A percentile compares a stretch with the other conserved stretches of the same genome.
Conservation (phyloP, 2,113 vertebrate genomes). For the Microtus ochrogaster region DNA sequence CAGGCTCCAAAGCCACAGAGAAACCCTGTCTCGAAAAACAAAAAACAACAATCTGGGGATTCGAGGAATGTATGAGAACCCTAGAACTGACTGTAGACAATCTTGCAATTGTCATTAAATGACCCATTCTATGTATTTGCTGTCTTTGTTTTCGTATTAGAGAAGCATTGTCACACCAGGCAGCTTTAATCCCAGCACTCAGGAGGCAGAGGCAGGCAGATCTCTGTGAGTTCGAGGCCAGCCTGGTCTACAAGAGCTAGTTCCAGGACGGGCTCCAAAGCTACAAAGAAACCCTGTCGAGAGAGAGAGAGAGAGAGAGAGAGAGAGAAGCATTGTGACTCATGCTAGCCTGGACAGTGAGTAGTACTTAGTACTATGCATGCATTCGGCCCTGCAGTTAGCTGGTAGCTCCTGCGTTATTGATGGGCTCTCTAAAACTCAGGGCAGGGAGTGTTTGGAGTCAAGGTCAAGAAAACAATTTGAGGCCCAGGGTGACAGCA, state of each 20-base stretch:
- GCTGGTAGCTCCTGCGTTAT: not conserved
- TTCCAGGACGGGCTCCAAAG: too few species aligned
- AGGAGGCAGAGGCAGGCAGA: too few species aligned
- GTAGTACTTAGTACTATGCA: not conserved
- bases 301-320: not conserved
- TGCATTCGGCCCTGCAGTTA: not conserved
- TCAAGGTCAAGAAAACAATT: not conserved
- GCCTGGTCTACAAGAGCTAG: too few species aligned
- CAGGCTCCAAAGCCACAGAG: too few species aligned
- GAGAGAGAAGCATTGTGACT: not conserved
- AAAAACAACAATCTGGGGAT: too few species aligned
- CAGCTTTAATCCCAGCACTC: too few species aligned
- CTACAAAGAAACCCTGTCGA: too few species aligned
- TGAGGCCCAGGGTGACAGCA: too few species aligned
- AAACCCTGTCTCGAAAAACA: too few species aligned
- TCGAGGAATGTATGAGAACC: not conserved
- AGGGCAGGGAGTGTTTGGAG: not conserved
- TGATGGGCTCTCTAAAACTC: not conserved
- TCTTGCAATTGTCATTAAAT: not conserved
- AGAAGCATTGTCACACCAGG: not conserved
- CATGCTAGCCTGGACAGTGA: not conserved
- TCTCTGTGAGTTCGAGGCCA: too few species aligned
- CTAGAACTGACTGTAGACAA: not conserved
- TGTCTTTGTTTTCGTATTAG: constrained; percentile 50
- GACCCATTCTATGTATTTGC: not conserved